phyloP scores from a whole-genome alignment of 2,113 vertebrate species.

The Gymnorhina tibicen region DNA sequence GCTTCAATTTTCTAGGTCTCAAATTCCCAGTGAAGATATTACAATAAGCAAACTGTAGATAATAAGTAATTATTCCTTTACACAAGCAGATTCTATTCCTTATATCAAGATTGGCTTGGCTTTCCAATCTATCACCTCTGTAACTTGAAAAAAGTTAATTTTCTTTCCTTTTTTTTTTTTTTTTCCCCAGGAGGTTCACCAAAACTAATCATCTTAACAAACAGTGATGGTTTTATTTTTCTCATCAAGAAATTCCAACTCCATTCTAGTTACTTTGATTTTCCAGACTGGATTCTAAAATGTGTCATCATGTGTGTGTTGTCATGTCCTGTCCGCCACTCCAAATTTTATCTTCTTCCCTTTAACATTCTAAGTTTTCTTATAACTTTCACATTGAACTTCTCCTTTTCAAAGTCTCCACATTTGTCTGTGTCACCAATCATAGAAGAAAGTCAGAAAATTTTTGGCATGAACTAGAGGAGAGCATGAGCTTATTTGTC shows the following conservation, averaged over 20 bases:
- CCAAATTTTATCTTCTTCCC: neutral
- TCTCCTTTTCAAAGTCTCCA: neutral
- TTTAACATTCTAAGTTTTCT: neutral
- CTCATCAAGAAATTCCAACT: neutral
- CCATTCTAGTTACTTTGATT: neutral
- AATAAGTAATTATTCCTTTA: neutral
- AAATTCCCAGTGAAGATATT: neutral
- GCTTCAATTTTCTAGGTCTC: neutral
- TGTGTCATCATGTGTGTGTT: accelerated
- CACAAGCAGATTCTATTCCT: neutral
- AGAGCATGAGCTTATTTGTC: neutral
- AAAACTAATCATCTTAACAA: neutral
- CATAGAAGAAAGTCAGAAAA: neutral
- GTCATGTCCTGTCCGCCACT: neutral
- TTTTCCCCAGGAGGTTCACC: neutral
- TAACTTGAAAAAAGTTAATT: neutral
- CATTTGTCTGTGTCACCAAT: neutral
- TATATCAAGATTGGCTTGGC: neutral
- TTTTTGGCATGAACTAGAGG: neutral
- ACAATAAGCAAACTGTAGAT: neutral
- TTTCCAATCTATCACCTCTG: neutral
- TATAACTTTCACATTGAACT: neutral
- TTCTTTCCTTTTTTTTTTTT: neutral
- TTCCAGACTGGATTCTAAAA: neutral
- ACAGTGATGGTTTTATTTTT: neutral